phyloP scores from a whole-genome alignment of 2,888 invertebrate species.

The Choristoneura rosaceana region DNA sequence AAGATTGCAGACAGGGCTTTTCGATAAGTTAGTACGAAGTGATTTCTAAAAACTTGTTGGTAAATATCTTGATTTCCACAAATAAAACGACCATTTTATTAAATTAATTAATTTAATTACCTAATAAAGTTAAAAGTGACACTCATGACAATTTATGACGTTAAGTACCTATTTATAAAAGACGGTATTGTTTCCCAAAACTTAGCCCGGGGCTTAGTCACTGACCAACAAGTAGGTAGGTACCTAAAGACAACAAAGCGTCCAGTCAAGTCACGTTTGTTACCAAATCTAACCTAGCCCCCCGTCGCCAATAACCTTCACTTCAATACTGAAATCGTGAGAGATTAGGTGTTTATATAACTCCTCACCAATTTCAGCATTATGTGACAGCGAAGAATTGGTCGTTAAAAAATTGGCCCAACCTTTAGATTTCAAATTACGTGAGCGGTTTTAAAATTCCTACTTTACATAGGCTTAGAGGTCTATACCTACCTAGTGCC shows the following conservation, averaged over 20 bases:
- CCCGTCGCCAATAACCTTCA: slow-evolving; percentile 31
- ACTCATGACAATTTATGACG: background rate
- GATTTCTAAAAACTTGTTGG: too few relatives aligned
- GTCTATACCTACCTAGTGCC: background rate
- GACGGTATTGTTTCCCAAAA: slow-evolving; percentile 1
- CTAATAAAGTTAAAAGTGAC: background rate
- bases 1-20: background rate
- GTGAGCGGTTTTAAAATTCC: background rate
- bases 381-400: slow-evolving; percentile 17
- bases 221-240: background rate
- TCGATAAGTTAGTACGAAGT: too few relatives aligned
- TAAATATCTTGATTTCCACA: too few relatives aligned
- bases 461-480: background rate
- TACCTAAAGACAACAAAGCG: slow-evolving; percentile 14
- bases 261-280: slow-evolving; percentile 36
- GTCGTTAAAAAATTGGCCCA: background rate
- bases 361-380: slow-evolving; percentile 17
- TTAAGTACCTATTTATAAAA: background rate
- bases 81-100: too few relatives aligned
- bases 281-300: slow-evolving; percentile 38
- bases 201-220: background rate
- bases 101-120: too few relatives aligned
- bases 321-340: slow-evolving; percentile 28
- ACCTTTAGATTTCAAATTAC: background rate
- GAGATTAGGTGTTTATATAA: slow-evolving; percentile 29